These are phyloP conservation scores for Pegea sp. DNA, from an alignment of 23 tunicate genomes.

Conservation along the genomic window DNA sequence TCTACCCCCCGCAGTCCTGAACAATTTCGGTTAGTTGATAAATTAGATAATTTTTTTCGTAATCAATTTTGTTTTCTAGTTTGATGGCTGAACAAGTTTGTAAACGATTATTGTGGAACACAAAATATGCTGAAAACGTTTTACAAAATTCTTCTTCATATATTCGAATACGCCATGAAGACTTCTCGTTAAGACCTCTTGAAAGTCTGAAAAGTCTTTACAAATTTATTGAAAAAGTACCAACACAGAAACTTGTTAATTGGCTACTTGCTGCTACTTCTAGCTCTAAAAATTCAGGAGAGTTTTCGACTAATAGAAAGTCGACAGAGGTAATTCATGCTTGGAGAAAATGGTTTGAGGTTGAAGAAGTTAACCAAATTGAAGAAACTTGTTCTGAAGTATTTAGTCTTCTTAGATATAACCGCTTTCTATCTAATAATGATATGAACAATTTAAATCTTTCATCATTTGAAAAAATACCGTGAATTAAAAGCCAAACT, in stretches of 20 bases:
- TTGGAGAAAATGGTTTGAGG: not conserved
- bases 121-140: not conserved
- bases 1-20: too few species aligned
- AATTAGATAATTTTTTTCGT: too few species aligned
- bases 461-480: too few species aligned
- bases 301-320: not conserved
- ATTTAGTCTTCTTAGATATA: too few species aligned
- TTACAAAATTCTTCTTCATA: not conserved
- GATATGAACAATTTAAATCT: too few species aligned
- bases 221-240: slow-evolving; percentile 1
- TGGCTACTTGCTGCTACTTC: not conserved
- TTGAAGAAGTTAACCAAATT: not conserved
- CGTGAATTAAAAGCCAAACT: too few species aligned
- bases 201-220: not conserved
- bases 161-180: slow-evolving; percentile 3
- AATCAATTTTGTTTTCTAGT: too few species aligned
- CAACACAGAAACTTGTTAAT: not conserved
- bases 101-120: not conserved
- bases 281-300: not conserved
- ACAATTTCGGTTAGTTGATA: too few species aligned
- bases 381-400: not conserved
- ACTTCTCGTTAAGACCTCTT: slow-evolving; percentile 6
- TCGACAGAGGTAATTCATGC: not conserved
- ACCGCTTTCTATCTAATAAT: too few species aligned
- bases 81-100: not conserved